phyloP scores from a whole-genome alignment of 1,140 invertebrate genomes.

The Apolygus lucorum region DNA sequence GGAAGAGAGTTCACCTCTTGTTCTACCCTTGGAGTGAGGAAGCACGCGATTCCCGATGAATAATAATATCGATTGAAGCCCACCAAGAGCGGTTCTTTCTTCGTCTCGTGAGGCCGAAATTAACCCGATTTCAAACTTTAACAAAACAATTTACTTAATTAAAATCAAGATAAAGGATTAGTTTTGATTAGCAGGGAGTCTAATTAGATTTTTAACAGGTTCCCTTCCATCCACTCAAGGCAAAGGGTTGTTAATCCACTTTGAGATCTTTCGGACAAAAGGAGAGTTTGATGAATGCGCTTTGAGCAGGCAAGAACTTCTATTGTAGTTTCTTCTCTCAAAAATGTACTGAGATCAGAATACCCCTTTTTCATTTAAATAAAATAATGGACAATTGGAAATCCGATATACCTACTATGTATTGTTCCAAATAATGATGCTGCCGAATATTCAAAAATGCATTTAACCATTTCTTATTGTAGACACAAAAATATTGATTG shows the following conservation, averaged over 20 bases:
- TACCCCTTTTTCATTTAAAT: no score
- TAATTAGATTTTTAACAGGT: conserved; percentile 17
- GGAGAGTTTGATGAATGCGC: background rate
- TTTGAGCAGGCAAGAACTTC: background rate
- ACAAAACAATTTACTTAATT: conserved; percentile 15
- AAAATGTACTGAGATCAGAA: no score
- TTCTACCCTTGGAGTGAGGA: background rate
- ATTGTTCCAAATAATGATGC: no score
- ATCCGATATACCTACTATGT: no score
- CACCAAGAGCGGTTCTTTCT: background rate
- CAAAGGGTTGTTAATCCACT: conserved; percentile 2
- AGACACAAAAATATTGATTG: no score
- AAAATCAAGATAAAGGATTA: conserved; percentile 13
- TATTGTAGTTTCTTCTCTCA: no score
- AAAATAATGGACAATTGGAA: no score
- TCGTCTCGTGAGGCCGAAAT: conserved; percentile 1
- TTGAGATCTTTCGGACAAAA: background rate
- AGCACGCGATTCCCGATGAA: conserved; percentile 11
- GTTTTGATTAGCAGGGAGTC: conserved; percentile 7
- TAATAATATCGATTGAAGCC: conserved; percentile 8
- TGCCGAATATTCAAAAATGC: no score
- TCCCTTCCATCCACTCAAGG: background rate
- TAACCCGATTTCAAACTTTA: conserved; percentile 11
- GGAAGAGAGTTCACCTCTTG: background rate
- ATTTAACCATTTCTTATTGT: no score